Conservation (phyloP, 2,797 vertebrate genomes). For the Hypotaenidia philippensis region DNA sequence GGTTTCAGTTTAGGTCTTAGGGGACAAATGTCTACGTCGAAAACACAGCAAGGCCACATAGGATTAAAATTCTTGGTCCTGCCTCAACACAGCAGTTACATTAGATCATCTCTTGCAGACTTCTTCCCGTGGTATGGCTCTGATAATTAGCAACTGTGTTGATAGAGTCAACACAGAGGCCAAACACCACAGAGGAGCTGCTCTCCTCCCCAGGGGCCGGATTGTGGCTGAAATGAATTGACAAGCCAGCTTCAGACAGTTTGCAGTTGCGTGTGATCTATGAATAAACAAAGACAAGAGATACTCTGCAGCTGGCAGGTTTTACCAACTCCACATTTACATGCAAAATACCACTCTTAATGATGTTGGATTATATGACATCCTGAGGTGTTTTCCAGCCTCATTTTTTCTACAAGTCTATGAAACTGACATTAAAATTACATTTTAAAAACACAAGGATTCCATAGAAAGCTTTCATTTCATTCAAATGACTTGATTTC, state of each 20-base stretch:
- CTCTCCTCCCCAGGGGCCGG: neutral
- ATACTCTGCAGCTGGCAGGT: neutral
- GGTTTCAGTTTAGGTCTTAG: neutral
- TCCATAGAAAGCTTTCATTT: neutral
- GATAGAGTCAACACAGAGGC: neutral
- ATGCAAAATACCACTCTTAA: neutral
- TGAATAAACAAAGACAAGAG: neutral
- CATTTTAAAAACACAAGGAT: neutral
- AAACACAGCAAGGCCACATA: neutral
- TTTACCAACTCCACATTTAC: neutral
- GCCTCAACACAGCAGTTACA: neutral
- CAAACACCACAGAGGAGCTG: neutral
- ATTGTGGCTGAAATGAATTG: neutral
- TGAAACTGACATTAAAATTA: constrained; percentile 33
- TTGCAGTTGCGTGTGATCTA: neutral
- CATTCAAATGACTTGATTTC: neutral
- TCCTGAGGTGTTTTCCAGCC: constrained; percentile 6
- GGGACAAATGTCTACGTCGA: neutral
- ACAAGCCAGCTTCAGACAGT: neutral
- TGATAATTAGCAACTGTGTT: neutral
- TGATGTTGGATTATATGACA: neutral
- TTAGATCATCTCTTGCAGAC: neutral
- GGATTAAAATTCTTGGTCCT: neutral
- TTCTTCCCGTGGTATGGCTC: neutral
- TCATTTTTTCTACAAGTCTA: neutral